Evolutionary conservation across 1,140 invertebrate genomes (phyloP), one percentile per base, ranked within the genome.

Genomic region (Condylostylus longicornis): DNA sequence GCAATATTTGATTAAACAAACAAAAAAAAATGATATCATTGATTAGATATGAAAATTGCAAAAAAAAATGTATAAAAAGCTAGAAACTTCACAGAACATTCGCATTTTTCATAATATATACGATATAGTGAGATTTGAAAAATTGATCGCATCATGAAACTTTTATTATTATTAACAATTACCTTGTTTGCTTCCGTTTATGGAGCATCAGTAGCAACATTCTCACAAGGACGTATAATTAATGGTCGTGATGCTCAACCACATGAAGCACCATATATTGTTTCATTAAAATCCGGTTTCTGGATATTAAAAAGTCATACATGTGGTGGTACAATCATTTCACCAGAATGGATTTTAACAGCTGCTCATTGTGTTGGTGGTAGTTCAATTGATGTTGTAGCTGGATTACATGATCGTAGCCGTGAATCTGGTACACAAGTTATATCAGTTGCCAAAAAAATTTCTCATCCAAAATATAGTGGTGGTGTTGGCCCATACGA

Each of bases 341-440:
- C 65, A 0, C 51, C 62, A 4, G 49, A 59, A 9, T 67, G 66
- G 17, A 65, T 67, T 12, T 33, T 75, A 29, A 72, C 71, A 0
- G 71, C 71, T 3, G 71, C 71, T 3, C 71, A 74, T 48, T 75
- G 72, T 42, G 62, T 69, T 3, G 52, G 47, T 10, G 54, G 63
- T n/a, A n/a, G n/a, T n/a, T n/a, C n/a, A n/a, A 54, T 54, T 47
- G 45, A 54, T 35, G 34, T 9, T 38, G 47, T 58, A n/a, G 54
- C 49, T n/a, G 54, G 54, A 22, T 49, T 57, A 12, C 54, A 58
- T 29, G 36, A 18, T 22, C 52, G 50, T 25, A 18, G 41, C 18
- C 27, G 45, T 9, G 67, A 71, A 25, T 40, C 31, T 1, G 53
- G 42, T 12, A 66, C 70, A 45, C 70, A 75, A 44, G 27, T 13